A percentile compares a stretch with the other conserved stretches of the same genome.
Evolutionary conservation across 1,140 invertebrate genomes (phyloP).

Genomic region (Homarus americanus): DNA sequence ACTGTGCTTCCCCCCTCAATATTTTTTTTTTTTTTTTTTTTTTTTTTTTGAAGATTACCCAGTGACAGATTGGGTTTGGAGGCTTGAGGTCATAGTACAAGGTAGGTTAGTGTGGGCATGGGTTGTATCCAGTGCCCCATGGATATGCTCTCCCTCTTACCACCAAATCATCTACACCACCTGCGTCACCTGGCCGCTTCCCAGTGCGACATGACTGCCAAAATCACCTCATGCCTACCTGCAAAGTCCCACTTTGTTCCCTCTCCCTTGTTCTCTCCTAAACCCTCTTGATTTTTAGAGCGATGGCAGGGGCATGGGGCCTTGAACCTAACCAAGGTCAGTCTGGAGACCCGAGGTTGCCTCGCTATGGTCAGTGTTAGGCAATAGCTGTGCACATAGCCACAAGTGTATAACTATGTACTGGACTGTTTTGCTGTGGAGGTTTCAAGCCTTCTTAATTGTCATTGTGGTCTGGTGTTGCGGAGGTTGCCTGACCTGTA

Average conservation of each 20-base stretch:
- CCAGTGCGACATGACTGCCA: constrained; percentile 69
- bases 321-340: constrained; percentile 53
- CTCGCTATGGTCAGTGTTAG: constrained; percentile 71
- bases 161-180: constrained; percentile 36
- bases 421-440: constrained; percentile 58
- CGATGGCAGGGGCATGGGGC: constrained; percentile 38
- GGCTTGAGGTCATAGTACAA: constrained; percentile 71
- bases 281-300: constrained; percentile 1
- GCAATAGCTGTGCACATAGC: constrained; percentile 68
- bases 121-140: constrained; percentile 69
- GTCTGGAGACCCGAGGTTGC: constrained; percentile 63
- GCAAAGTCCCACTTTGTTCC: constrained; percentile 46
- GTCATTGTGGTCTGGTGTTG: constrained; percentile 71
- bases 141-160: constrained; percentile 43
- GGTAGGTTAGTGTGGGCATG: constrained; percentile 72
- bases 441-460: constrained; percentile 63
- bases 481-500: constrained; percentile 56
- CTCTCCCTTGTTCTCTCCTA: constrained; percentile 27
- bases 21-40: constrained; percentile 26
- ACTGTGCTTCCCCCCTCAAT: constrained; percentile 1
- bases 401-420: constrained; percentile 68
- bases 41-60: constrained; percentile 4
- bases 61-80: constrained; percentile 37
- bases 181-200: constrained; percentile 66
- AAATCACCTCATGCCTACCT: constrained; percentile 69